Evolutionary conservation across 2,888 invertebrate genomes (phyloP).

Genomic region (Petrophora chlorosata): DNA sequence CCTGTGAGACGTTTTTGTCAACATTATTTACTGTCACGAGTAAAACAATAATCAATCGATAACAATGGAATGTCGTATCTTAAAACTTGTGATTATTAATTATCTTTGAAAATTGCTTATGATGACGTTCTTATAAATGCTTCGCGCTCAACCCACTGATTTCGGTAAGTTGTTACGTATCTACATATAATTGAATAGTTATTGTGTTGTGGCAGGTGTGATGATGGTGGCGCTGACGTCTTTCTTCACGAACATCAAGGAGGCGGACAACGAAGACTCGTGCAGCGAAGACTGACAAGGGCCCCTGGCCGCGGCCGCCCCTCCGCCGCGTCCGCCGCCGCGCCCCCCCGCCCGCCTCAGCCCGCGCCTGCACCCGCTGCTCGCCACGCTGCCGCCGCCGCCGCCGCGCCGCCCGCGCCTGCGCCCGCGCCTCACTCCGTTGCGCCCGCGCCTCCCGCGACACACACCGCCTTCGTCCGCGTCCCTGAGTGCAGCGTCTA

Average conservation of each 20-base stretch:
- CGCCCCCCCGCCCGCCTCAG: conserved; percentile 28
- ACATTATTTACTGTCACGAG: no score
- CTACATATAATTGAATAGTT: background rate
- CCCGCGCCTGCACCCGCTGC: conserved; percentile 29
- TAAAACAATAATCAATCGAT: no score
- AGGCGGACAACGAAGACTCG: conserved; percentile 86
- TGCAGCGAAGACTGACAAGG: conserved; percentile 78
- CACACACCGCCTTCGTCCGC: background rate
- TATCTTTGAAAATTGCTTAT: no score
- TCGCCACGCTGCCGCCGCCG: conserved; percentile 36
- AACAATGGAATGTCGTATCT: no score
- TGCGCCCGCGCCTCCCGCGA: conserved; percentile 28
- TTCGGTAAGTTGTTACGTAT: no score
- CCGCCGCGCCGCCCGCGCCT: conserved; percentile 4
- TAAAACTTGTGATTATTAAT: no score
- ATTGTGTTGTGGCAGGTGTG: conserved; percentile 77
- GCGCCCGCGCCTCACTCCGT: no score
- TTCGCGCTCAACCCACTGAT: no score
- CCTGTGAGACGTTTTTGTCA: no score
- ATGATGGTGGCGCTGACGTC: conserved; percentile 89
- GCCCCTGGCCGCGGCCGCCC: conserved; percentile 43
- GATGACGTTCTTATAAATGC: no score
- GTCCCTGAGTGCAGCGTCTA: background rate
- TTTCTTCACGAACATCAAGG: conserved; percentile 88
- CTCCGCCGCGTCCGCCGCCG: conserved; percentile 42